Conservation (phyloP, 2,113 vertebrate genomes). For the Sorex araneus region DNA sequence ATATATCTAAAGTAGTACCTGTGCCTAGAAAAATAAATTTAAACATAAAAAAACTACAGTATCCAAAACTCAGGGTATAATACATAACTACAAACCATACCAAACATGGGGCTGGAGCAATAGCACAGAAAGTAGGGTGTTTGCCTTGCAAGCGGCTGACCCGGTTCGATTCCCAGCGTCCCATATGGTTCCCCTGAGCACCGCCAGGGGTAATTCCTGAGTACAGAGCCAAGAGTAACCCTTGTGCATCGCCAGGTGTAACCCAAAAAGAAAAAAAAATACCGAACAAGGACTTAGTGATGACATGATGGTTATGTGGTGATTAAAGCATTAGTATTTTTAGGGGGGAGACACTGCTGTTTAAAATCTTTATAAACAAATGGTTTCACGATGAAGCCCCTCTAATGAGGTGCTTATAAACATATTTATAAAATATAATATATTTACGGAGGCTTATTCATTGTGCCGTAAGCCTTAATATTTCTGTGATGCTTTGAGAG, state of each 20-base stretch:
- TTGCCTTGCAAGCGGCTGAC: too few species aligned
- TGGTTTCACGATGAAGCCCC: constrained; percentile 57
- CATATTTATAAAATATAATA: constrained; percentile 55
- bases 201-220: too few species aligned
- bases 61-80: not conserved
- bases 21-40: constrained; percentile 42
- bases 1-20: constrained; percentile 49
- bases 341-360: constrained; percentile 1
- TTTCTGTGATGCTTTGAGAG: not conserved
- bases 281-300: not conserved
- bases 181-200: too few species aligned
- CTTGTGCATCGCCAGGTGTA: too few species aligned
- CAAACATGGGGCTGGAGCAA: too few species aligned
- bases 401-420: constrained; percentile 67
- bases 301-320: not conserved
- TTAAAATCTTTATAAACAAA: constrained; percentile 73
- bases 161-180: too few species aligned
- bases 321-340: constrained; percentile 58
- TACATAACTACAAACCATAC: constrained; percentile 19
- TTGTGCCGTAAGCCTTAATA: constrained; percentile 8
- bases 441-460: constrained; percentile 27
- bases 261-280: too few species aligned
- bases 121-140: too few species aligned
- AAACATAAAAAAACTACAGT: constrained; percentile 13
- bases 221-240: too few species aligned